Base-by-base conservation (phyloP, 2,888 invertebrate species). In the Serripes groenlandicus region DNA sequence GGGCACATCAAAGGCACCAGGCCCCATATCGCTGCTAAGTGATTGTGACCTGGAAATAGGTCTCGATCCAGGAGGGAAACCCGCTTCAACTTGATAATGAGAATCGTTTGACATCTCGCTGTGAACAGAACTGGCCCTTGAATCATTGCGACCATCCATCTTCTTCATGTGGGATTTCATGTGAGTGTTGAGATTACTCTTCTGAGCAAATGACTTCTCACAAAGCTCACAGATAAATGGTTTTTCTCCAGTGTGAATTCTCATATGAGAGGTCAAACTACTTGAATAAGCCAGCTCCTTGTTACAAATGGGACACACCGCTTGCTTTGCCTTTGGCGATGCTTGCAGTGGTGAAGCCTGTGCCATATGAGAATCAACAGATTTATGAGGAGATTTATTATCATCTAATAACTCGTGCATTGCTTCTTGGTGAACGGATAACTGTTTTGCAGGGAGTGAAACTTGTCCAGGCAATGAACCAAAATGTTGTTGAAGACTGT, bases 231-330 rank as follows among this genome's bases (percentile, higher is more conserved):
- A 83, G 15, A 30, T 52, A 42, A 83, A 83, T 11, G 83, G 83
- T 26, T 77, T 76, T 34, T 83, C 83, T 1, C 83, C 83, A 3
- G 83, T 83, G 35, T 83, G 83, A 23, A 77, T 79, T 37, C 83
- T 52, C 83, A 83, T 83, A 35, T 83, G 83, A 15, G 83, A 79
- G 15, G 83, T 72, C 18, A 83, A 52, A 28, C 79, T 79, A 28
- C 83, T 83, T 9, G 83, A 79, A 49, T 76, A 77, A 11, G 83
- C 83, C n/a, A 83, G 56, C 52, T 83, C 83, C 34, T 83, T 83
- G 58, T 80, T 79, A 52, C 83, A 83, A 7, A 83, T 71, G 2
- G 75, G 75, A 56, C 83, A 83, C 34, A 77, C 72, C 28, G 70
- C 72, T 42, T 78, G 71, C n/a, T 68, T 73, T 7, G 49, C 72